phyloP scores from a whole-genome alignment of 2,888 invertebrate genomes.

The Eudemis profundana region DNA sequence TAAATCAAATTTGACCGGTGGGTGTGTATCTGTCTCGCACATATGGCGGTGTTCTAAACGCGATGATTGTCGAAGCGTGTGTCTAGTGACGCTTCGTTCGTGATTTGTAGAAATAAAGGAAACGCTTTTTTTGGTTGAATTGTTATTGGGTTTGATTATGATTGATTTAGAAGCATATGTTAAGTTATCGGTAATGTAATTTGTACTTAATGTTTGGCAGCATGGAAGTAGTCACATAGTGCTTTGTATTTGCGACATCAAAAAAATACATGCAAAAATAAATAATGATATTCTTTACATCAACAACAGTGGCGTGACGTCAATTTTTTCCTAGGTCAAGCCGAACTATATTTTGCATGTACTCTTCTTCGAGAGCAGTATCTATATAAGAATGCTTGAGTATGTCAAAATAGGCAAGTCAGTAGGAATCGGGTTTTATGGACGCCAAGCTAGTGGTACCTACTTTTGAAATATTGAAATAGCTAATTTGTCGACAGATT shows the following conservation, averaged over 20 bases:
- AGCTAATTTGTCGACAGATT: background rate
- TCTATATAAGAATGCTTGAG: too few relatives aligned
- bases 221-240: too few relatives aligned
- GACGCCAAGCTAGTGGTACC: background rate
- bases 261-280: background rate
- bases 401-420: too few relatives aligned
- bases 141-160: slow-evolving; percentile 33
- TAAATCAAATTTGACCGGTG: slow-evolving; percentile 85
- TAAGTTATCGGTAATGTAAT: slow-evolving; percentile 14
- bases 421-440: background rate
- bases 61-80: slow-evolving; percentile 73
- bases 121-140: slow-evolving; percentile 50
- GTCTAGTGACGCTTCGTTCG: slow-evolving; percentile 70
- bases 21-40: slow-evolving; percentile 79
- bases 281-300: too few relatives aligned
- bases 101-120: slow-evolving; percentile 71
- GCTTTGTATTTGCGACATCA: too few relatives aligned
- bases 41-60: slow-evolving; percentile 76
- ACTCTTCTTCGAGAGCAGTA: too few relatives aligned
- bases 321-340: too few relatives aligned
- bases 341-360: too few relatives aligned
- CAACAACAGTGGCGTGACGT: too few relatives aligned
- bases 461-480: background rate
- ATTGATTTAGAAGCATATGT: slow-evolving; percentile 38
- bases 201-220: slow-evolving; percentile 8